Conservation (phyloP, 2,888 invertebrate species). For the Panzeria rudis region DNA sequence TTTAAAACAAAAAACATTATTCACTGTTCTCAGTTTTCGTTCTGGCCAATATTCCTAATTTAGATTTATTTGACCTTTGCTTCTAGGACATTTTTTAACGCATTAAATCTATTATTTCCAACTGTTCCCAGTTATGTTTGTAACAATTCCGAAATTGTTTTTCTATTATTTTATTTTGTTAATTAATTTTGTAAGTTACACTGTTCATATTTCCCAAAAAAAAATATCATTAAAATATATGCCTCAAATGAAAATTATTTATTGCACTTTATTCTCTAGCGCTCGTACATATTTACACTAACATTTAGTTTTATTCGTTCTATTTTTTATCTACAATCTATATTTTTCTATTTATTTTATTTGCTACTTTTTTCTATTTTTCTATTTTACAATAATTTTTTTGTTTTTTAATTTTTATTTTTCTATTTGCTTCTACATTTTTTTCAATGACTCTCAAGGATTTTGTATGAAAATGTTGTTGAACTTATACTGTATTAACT, state of each 20-base stretch:
- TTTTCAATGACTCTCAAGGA: conserved; percentile 82
- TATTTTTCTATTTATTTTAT: conserved; percentile 61
- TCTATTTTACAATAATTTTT: conserved; percentile 45
- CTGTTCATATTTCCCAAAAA: conserved; percentile 5
- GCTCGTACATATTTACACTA: neutral
- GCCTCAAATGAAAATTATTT: conserved; percentile 23
- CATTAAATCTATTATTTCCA: neutral
- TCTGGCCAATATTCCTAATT: too few relatives aligned
- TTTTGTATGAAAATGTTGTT: conserved; percentile 81
- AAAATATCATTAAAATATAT: neutral
- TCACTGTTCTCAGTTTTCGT: too few relatives aligned
- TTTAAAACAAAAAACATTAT: too few relatives aligned
- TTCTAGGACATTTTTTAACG: neutral
- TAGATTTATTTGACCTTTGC: neutral
- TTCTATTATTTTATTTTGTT: too few relatives aligned
- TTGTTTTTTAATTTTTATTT: conserved; percentile 34
- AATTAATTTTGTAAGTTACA: neutral
- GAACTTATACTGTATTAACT: conserved; percentile 77
- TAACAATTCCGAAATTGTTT: too few relatives aligned
- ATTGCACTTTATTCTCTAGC: conserved; percentile 38
- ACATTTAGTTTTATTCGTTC: conserved; percentile 31
- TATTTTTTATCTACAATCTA: conserved; percentile 60
- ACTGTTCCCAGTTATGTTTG: too few relatives aligned
- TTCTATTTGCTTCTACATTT: conserved; percentile 64
- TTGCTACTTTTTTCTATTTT: conserved; percentile 45